Percentiles rank a stretch among this genome's conserved stretches.
Conservation (phyloP, 2,113 vertebrate species). For the Cephalopterus ornatus region DNA sequence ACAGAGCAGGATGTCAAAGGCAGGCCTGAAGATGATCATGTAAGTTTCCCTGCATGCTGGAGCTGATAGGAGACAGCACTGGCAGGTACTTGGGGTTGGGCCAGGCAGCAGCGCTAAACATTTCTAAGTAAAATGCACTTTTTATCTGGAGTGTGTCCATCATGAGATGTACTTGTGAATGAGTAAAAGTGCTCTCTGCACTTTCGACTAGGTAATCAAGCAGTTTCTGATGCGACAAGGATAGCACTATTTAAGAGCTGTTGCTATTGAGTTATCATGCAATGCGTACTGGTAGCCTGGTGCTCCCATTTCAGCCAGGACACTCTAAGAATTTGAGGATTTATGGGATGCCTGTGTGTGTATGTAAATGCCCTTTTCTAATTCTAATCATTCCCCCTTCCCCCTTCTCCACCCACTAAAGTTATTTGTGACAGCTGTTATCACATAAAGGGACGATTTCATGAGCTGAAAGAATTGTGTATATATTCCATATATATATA, state of each 20-base stretch:
- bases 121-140: neutral
- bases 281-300: accelerated
- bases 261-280: neutral
- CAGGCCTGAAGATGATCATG: accelerated
- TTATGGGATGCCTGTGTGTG: neutral
- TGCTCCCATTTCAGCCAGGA: neutral
- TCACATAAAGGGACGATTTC: neutral
- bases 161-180: neutral
- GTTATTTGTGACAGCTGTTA: neutral
- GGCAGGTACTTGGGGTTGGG: neutral
- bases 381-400: neutral
- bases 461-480: neutral
- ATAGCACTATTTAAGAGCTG: neutral
- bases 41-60: neutral
- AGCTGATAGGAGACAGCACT: neutral
- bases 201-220: neutral
- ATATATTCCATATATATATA: neutral
- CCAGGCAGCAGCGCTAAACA: neutral
- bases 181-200: neutral
- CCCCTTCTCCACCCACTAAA: neutral
- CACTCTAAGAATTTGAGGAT: neutral
- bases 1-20: neutral
- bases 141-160: neutral
- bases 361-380: neutral
- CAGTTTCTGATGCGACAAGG: neutral